A percentile compares a stretch with the other conserved stretches of the same genome.
Conservation (phyloP, 2,888 invertebrate species). For the Dugesia japonica region DNA sequence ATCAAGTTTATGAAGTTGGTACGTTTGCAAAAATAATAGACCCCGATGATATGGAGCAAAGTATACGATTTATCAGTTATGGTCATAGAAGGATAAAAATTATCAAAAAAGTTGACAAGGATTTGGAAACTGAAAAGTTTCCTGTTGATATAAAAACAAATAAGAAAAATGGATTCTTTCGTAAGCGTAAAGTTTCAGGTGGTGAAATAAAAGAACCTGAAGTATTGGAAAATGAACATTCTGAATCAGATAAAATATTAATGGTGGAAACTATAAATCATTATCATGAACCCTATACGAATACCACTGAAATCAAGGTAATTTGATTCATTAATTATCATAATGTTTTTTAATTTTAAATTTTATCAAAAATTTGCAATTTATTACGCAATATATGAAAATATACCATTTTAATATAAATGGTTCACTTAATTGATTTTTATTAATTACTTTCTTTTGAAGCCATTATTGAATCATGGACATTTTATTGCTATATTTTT, state of each 20-base stretch:
- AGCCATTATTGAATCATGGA: too few relatives aligned
- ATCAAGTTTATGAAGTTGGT: constrained; percentile 69
- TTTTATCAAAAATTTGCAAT: too few relatives aligned
- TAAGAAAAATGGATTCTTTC: background rate
- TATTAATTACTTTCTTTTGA: too few relatives aligned
- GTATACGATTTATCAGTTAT: background rate
- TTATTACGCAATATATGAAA: too few relatives aligned
- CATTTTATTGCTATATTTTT: too few relatives aligned
- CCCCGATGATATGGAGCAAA: background rate
- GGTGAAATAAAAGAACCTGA: background rate
- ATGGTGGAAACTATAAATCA: constrained; percentile 89
- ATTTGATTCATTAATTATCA: too few relatives aligned
- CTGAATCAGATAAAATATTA: constrained; percentile 53
- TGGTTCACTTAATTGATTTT: too few relatives aligned
- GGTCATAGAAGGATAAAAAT: background rate
- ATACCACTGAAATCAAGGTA: constrained; percentile 80
- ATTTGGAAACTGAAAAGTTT: background rate
- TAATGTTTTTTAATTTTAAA: too few relatives aligned
- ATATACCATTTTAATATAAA: too few relatives aligned
- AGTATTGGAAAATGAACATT: constrained; percentile 37
- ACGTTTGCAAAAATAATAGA: constrained; percentile 54
- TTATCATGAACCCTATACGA: constrained; percentile 67
- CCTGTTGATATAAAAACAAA: background rate
- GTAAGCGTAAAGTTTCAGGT: background rate
- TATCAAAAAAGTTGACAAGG: background rate